Evolutionary conservation across 2,797 vertebrate genomes (phyloP).

Genomic region (Chiloscyllium punctatum): DNA sequence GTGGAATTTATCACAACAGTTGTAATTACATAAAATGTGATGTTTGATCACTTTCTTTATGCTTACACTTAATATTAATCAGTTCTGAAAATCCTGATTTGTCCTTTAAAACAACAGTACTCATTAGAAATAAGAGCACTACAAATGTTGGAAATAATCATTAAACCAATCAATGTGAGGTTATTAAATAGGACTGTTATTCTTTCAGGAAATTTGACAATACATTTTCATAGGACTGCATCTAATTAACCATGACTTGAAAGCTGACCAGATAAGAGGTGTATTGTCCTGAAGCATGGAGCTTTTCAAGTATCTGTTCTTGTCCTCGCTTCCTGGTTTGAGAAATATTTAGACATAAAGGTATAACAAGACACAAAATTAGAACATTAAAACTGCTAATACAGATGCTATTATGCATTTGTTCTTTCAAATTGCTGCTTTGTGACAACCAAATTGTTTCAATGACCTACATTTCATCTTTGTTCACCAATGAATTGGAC

Average conservation of each 20-base stretch:
- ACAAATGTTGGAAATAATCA: neutral
- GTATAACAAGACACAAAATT: neutral
- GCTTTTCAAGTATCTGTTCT: neutral
- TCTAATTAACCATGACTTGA: neutral
- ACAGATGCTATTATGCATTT: neutral
- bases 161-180: neutral
- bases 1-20: conserved; percentile 44
- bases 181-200: neutral
- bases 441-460: neutral
- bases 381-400: neutral
- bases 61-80: conserved; percentile 41
- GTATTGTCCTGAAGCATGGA: neutral
- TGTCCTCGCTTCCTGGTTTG: neutral
- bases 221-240: neutral
- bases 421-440: neutral
- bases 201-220: neutral
- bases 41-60: conserved; percentile 42
- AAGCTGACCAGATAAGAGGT: neutral
- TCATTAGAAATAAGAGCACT: neutral
- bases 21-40: conserved; percentile 40
- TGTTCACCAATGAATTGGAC: neutral
- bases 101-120: conserved; percentile 34
- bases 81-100: conserved; percentile 37
- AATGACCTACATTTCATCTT: neutral
- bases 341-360: neutral